phyloP scores from a whole-genome alignment of 2,113 vertebrate genomes.

The Dascyllus trimaculatus region DNA sequence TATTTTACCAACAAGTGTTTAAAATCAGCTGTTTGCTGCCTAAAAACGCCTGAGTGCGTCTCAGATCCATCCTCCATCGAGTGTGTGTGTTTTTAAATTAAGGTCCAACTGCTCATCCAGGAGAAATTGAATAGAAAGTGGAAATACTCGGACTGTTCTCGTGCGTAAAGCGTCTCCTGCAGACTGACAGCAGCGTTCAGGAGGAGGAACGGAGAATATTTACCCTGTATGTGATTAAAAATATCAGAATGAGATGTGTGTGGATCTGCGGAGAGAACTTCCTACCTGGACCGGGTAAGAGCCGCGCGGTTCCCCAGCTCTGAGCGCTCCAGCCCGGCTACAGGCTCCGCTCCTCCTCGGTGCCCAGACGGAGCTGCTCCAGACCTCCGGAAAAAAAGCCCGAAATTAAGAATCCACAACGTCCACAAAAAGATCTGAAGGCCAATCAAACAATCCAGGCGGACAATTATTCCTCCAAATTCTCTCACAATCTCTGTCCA shows the following conservation, averaged over 20 bases:
- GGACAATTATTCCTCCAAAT: constrained; percentile 68
- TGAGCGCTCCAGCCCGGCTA: constrained; percentile 77
- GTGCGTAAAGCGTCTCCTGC: constrained; percentile 49
- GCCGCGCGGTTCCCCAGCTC: constrained; percentile 73
- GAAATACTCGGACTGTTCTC: background rate
- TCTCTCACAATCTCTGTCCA: constrained; percentile 59
- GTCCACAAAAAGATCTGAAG: constrained; percentile 8
- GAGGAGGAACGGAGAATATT: background rate
- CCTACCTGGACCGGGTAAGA: constrained; percentile 79
- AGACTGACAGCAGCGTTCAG: background rate
- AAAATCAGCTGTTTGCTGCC: background rate
- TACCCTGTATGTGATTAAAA: background rate
- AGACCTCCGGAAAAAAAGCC: constrained; percentile 2
- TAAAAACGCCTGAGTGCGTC: background rate
- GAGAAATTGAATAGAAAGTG: constrained; percentile 48
- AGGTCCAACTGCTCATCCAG: constrained; percentile 23
- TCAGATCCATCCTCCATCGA: background rate
- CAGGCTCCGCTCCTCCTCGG: constrained; percentile 71
- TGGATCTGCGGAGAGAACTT: constrained; percentile 48
- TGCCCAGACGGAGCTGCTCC: constrained; percentile 63
- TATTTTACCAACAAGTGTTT: constrained; percentile 62
- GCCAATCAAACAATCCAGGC: constrained; percentile 67
- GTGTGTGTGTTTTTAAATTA: constrained; percentile 22
- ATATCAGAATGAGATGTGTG: background rate
- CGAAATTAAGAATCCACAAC: constrained; percentile 71